Evolutionary conservation across 2,888 invertebrate species (phyloP).

Genomic region (Monochamus alternatus): DNA sequence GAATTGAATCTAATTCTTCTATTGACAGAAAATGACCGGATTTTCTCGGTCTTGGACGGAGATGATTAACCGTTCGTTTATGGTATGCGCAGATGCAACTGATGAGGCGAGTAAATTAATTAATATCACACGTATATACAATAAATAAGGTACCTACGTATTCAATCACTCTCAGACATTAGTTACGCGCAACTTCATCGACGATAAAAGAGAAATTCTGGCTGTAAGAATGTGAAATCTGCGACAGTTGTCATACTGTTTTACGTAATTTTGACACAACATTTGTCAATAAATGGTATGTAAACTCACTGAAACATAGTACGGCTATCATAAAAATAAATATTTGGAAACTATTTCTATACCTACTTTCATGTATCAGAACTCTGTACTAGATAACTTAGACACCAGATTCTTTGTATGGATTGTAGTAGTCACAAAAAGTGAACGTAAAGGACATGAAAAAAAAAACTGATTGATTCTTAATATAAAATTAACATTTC

Average conservation of each 20-base stretch:
- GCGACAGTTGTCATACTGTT: constrained; percentile 28
- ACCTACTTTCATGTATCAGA: too few relatives aligned
- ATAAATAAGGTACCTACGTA: constrained; percentile 29
- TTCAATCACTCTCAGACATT: constrained; percentile 26
- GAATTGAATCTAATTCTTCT: constrained; percentile 34
- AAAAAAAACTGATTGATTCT: too few relatives aligned
- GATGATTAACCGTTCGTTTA: constrained; percentile 23
- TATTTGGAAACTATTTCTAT: too few relatives aligned
- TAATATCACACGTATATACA: constrained; percentile 40
- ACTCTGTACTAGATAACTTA: too few relatives aligned
- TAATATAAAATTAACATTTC: too few relatives aligned
- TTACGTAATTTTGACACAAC: constrained; percentile 16
- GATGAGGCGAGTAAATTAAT: constrained; percentile 39
- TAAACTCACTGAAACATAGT: not conserved
- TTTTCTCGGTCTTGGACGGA: constrained; percentile 4
- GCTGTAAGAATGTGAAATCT: constrained; percentile 41
- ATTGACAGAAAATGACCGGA: constrained; percentile 26
- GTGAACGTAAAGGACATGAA: too few relatives aligned
- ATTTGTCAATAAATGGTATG: constrained; percentile 11
- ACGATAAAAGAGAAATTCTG: constrained; percentile 37
- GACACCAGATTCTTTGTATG: too few relatives aligned
- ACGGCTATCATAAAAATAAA: too few relatives aligned
- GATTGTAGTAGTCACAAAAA: too few relatives aligned
- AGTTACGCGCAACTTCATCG: constrained; percentile 20
- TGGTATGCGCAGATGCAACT: constrained; percentile 16